Percentiles rank a stretch among this genome's conserved stretches.
Evolutionary conservation across 2,888 invertebrate genomes (phyloP).

Genomic region (Ornithoptera priamus): DNA sequence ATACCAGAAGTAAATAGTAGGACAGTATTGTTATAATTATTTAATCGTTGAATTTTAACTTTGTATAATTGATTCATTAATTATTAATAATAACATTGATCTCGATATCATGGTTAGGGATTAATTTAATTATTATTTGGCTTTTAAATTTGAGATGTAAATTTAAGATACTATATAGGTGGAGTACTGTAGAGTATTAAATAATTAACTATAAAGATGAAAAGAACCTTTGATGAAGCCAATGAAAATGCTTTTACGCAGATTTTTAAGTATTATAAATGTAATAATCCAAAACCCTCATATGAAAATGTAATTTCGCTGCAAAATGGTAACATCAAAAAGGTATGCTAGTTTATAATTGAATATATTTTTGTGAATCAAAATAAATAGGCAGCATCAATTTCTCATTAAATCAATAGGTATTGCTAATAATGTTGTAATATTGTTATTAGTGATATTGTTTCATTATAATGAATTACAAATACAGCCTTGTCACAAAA

Average conservation of each 20-base stretch:
- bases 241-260: constrained; percentile 79
- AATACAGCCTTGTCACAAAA: background rate
- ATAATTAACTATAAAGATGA: constrained; percentile 7
- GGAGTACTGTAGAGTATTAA: background rate
- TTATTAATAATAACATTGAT: background rate
- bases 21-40: background rate
- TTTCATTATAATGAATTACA: too few relatives aligned
- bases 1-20: background rate
- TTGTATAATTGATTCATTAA: too few relatives aligned
- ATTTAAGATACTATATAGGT: background rate
- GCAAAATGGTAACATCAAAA: constrained; percentile 39
- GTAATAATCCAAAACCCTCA: constrained; percentile 82
- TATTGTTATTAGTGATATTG: too few relatives aligned
- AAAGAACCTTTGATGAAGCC: constrained; percentile 22
- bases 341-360: constrained; percentile 38
- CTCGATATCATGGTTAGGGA: background rate
- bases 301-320: constrained; percentile 83
- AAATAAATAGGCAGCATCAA: background rate
- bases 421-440: background rate
- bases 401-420: background rate
- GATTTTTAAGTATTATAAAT: constrained; percentile 90
- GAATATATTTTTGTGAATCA: background rate
- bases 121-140: background rate
- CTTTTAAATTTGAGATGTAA: background rate
- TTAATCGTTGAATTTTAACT: background rate